Percentiles rank a stretch among this genome's conserved stretches.
phyloP scores from a whole-genome alignment of 2,797 vertebrate species.

The Hozukius guyotensis region DNA sequence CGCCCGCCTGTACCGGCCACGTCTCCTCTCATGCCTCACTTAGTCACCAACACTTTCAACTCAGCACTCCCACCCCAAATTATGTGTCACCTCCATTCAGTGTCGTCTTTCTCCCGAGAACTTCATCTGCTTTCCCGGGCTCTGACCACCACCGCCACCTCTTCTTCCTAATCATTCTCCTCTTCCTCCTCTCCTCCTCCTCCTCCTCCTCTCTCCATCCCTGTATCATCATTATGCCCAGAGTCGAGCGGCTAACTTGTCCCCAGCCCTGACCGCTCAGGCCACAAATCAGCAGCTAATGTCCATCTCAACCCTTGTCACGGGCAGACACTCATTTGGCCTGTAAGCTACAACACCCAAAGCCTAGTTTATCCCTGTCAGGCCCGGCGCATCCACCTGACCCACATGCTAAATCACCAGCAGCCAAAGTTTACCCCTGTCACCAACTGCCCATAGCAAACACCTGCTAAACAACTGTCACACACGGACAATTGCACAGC shows the following conservation, averaged over 20 bases:
- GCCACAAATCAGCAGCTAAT: slow-evolving; percentile 81
- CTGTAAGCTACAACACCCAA: slow-evolving; percentile 65
- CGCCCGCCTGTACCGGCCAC: slow-evolving; percentile 47
- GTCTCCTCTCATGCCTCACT: slow-evolving; percentile 76
- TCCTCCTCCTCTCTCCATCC: slow-evolving; percentile 25
- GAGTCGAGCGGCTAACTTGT: slow-evolving; percentile 65
- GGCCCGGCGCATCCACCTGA: slow-evolving; percentile 72
- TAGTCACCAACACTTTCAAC: slow-evolving; percentile 80
- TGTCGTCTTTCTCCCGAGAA: slow-evolving; percentile 67
- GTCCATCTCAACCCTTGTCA: slow-evolving; percentile 79
- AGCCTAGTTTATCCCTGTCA: slow-evolving; percentile 76
- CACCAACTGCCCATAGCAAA: slow-evolving; percentile 71
- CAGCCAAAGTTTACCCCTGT: slow-evolving; percentile 73
- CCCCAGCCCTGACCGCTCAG: slow-evolving; percentile 73
- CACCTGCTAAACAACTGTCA: slow-evolving; percentile 76
- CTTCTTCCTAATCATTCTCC: slow-evolving; percentile 41
- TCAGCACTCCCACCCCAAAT: slow-evolving; percentile 78
- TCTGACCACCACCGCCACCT: slow-evolving; percentile 55
- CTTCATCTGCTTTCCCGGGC: slow-evolving; percentile 66
- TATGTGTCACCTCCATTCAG: slow-evolving; percentile 77
- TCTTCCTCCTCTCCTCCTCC: slow-evolving; percentile 25
- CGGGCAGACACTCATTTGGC: slow-evolving; percentile 77
- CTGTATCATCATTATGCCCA: slow-evolving; percentile 75
- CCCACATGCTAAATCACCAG: slow-evolving; percentile 75
- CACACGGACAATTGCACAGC: slow-evolving; percentile 65